These are phyloP conservation scores for Psettodes erumei DNA, from an alignment of 2,113 vertebrate species.

Conservation along the genomic window DNA sequence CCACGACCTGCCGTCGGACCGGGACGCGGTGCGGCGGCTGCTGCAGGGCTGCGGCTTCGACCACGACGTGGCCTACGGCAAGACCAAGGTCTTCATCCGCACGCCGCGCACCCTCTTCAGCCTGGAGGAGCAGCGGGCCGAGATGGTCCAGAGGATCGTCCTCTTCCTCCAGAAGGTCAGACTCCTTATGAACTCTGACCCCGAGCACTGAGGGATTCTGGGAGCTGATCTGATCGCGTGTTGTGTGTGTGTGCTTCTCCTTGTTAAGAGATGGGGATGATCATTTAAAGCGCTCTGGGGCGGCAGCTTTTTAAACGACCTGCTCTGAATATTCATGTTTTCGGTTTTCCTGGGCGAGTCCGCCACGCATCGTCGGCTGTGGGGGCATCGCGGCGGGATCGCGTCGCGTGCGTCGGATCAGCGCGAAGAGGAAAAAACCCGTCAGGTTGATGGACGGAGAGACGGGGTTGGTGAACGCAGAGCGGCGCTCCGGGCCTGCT, in stretches of 20 bases:
- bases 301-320: background rate
- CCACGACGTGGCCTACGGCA: constrained; percentile 94
- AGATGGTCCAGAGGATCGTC: constrained; percentile 93
- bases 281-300: too few relatives aligned
- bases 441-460: constrained; percentile 32
- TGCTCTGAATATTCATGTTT: constrained; percentile 17
- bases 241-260: too few relatives aligned
- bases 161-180: constrained; percentile 98
- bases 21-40: constrained; percentile 89
- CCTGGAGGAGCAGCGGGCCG: constrained; percentile 91
- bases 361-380: constrained; percentile 32
- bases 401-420: constrained; percentile 13
- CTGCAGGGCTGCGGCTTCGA: constrained; percentile 91
- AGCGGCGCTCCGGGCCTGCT: background rate
- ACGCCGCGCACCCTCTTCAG: constrained; percentile 94
- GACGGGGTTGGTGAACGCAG: constrained; percentile 2
- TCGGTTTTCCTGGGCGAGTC: background rate
- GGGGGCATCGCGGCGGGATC: background rate
- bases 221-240: constrained; percentile 37
- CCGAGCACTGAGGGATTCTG: constrained; percentile 31
- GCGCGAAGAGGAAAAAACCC: too few relatives aligned
- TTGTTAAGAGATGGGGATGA: too few relatives aligned
- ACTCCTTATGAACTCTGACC: too few relatives aligned
- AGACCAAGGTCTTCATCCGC: constrained; percentile 96
- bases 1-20: constrained; percentile 91